phyloP scores from a whole-genome alignment of 2,113 vertebrate genomes.

The Loxodonta africana region DNA sequence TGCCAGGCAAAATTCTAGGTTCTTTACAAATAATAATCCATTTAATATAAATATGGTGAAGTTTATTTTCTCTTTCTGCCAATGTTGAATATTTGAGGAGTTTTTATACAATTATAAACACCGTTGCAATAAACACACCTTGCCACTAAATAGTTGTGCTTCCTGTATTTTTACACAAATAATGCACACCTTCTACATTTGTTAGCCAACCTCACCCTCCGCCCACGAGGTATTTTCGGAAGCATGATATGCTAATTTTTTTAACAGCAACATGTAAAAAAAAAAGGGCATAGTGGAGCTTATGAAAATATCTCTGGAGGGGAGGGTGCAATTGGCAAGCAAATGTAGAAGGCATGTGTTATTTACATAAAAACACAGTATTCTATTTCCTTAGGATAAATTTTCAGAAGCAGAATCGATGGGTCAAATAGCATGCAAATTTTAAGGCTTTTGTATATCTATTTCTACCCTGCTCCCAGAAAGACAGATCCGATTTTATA shows the following conservation, averaged over 20 bases:
- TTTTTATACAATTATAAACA: conserved; percentile 9
- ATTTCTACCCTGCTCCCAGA: background rate
- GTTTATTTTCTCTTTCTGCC: background rate
- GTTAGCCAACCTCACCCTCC: no score
- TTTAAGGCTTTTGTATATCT: background rate
- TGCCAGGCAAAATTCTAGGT: background rate
- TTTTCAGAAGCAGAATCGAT: conserved; percentile 1
- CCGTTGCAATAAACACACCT: background rate
- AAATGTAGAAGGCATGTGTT: no score
- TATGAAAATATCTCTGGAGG: no score
- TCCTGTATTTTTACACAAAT: no score
- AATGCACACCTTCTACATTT: no score
- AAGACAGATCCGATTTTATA: background rate
- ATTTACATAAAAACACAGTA: no score
- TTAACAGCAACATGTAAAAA: no score
- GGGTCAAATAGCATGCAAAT: background rate
- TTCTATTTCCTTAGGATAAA: conserved; percentile 1
- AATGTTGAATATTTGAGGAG: background rate
- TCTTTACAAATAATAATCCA: background rate
- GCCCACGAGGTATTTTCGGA: no score
- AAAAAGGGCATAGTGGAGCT: no score
- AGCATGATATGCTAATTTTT: no score
- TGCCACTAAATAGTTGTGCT: background rate
- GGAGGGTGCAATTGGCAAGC: no score
- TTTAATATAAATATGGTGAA: background rate